Evolutionary conservation across 2,888 invertebrate genomes (phyloP), one percentile per base, ranked within the genome.

Genomic region (Pseudoips prasinana): DNA sequence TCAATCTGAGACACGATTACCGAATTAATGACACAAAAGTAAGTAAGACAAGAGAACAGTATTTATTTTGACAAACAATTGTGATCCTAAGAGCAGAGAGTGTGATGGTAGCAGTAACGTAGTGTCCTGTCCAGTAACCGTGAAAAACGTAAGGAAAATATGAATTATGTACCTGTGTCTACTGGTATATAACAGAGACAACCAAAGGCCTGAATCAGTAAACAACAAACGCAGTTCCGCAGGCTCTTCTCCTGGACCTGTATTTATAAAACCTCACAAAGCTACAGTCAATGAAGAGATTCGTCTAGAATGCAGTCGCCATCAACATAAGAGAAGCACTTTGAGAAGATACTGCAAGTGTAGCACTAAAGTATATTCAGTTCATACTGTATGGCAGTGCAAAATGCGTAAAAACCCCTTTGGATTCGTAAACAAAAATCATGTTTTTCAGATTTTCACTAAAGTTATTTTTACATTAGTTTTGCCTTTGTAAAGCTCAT

Each of bases 351-450:
- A 42, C 38, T 33, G 33, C 32, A 39, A 35, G 25, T 46, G 47
- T 28, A 52, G 51, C 41, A 48, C 47, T 22, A 47, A 47, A 35
- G 19, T 25, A 30, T 19, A 7, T 28, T 41, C 45, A 37, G 51
- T 40, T 7, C 39, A 41, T 17, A 46, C 44, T 29, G 8, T 46
- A 8, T 14, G 14, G 14, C 14, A 14, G 14, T 14, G 14, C 14
- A 14, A 14, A 3, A 14, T 5, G 5, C 5, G 14, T 14, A 14
- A 14, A 14, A 5, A 5, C 14, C 14, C 14, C 14, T 14, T 14
- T 14, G 14, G 3, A 3, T 14, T 3, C 14, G 14, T 5, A 14
- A 14, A 14, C 3, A 5, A 5, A 14, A 14, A 14, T 3, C 14
- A 14, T 14, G 14, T 14, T 14, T 14, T 5, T 2, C 14, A 14